These are phyloP conservation scores for Cetonia aurata DNA, from an alignment of 2,888 invertebrate species.

Conservation along the genomic window DNA sequence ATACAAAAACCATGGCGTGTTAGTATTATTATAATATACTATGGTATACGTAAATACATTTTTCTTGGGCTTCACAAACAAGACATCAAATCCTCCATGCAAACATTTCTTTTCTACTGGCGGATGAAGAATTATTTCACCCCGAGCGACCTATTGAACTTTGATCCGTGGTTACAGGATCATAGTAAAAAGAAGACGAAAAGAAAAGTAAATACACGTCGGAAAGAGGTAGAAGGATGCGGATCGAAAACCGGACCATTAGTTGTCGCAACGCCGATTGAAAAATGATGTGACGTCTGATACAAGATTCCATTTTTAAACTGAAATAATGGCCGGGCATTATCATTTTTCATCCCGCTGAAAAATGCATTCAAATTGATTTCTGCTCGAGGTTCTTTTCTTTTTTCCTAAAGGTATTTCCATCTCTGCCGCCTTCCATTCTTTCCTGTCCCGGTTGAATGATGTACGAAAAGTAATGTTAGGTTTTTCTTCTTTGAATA, in stretches of 20 bases:
- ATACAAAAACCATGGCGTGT: too few species aligned
- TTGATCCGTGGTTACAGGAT: too few species aligned
- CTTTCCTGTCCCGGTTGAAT: constrained; percentile 4
- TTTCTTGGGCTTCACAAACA: too few species aligned
- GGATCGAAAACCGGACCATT: constrained; percentile 12
- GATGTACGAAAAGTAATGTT: constrained; percentile 21
- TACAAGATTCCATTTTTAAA: constrained; percentile 41
- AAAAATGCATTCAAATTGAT: constrained; percentile 41
- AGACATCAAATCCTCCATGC: too few species aligned
- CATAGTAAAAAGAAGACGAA: too few species aligned
- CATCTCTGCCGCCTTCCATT: background rate
- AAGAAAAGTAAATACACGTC: too few species aligned
- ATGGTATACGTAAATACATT: too few species aligned
- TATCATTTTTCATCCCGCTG: constrained; percentile 42
- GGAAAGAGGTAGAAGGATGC: background rate
- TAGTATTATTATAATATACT: too few species aligned
- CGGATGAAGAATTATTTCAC: too few species aligned
- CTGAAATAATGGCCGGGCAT: constrained; percentile 41
- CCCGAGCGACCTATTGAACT: too few species aligned
- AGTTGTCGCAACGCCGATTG: constrained; percentile 27
- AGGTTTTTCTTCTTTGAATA: constrained; percentile 19
- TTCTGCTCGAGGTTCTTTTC: constrained; percentile 6
- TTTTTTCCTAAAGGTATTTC: constrained; percentile 21
- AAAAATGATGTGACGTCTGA: constrained; percentile 43
- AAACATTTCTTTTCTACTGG: too few species aligned